A percentile compares a stretch with the other conserved stretches of the same genome.
phyloP scores from a whole-genome alignment of 2,888 invertebrate species.

The Patella pellucida region DNA sequence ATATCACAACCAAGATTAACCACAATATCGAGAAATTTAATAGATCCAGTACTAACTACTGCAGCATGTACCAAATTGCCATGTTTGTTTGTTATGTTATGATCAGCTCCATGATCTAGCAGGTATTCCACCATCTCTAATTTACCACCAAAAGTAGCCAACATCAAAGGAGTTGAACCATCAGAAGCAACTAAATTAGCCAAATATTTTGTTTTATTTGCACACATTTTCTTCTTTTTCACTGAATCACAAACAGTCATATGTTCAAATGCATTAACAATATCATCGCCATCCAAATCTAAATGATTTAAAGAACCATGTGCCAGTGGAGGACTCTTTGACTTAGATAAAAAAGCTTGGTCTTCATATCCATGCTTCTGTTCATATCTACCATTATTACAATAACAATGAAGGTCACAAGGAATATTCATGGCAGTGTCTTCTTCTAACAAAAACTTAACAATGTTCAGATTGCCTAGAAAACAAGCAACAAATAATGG shows the following conservation, averaged over 20 bases:
- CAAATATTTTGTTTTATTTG: constrained; percentile 8
- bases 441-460: constrained; percentile 28
- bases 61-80: constrained; percentile 49
- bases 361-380: neutral
- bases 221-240: neutral
- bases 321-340: neutral
- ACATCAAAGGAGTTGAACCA: constrained; percentile 43
- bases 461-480: constrained; percentile 28
- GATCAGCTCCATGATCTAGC: constrained; percentile 42
- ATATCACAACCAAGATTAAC: constrained; percentile 41
- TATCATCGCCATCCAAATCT: neutral
- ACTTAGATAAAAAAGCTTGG: neutral
- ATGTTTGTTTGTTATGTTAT: constrained; percentile 34
- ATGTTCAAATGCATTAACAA: neutral
- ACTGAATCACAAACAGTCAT: neutral
- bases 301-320: neutral
- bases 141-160: constrained; percentile 44
- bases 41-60: constrained; percentile 36
- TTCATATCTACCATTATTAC: neutral
- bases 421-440: constrained; percentile 4
- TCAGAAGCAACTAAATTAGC: constrained; percentile 38
- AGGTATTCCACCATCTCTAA: constrained; percentile 38
- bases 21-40: constrained; percentile 33
- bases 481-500: constrained; percentile 43
- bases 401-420: neutral